Conservation (phyloP, 2,888 invertebrate genomes). For the Drosophila flavopinicola region DNA sequence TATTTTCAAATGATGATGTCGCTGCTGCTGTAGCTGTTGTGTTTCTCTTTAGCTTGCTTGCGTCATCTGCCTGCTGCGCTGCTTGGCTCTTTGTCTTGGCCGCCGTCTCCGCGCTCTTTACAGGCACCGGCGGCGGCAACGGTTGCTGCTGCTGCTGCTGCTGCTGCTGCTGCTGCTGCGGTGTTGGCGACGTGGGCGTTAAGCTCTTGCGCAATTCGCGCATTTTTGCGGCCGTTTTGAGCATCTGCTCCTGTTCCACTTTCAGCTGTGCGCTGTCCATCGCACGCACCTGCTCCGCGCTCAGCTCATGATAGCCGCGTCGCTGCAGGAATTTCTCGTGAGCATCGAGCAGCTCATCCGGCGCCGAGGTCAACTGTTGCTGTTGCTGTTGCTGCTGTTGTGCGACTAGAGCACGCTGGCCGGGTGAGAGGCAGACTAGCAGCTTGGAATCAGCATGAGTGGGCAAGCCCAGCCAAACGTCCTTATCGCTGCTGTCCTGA, state of each 20-base stretch:
- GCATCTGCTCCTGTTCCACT: slow-evolving; percentile 71
- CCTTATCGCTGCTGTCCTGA: slow-evolving; percentile 6
- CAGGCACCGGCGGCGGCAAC: slow-evolving; percentile 80
- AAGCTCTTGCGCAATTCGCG: slow-evolving; percentile 82
- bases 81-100: slow-evolving; percentile 70
- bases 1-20: slow-evolving; percentile 82
- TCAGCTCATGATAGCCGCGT: slow-evolving; percentile 86
- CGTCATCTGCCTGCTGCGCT: slow-evolving; percentile 57
- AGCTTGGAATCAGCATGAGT: slow-evolving; percentile 87
- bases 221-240: slow-evolving; percentile 78
- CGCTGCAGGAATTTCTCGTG: slow-evolving; percentile 89
- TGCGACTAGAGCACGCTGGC: slow-evolving; percentile 87
- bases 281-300: slow-evolving; percentile 74
- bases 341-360: slow-evolving; percentile 88
- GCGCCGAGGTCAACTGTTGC: slow-evolving; percentile 82
- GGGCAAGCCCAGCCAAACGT: slow-evolving; percentile 87
- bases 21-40: slow-evolving; percentile 35
- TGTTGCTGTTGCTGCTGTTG: slow-evolving; percentile 83
- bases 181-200: slow-evolving; percentile 79
- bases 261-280: slow-evolving; percentile 76
- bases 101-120: slow-evolving; percentile 78
- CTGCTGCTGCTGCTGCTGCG: slow-evolving; percentile 62
- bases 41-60: slow-evolving; percentile 36
- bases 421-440: slow-evolving; percentile 89
- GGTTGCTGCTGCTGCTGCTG: slow-evolving; percentile 64